Evolutionary conservation across 2,888 invertebrate species (phyloP), one percentile per base, ranked within the genome.

Genomic region (Ceriagrion tenellum): DNA sequence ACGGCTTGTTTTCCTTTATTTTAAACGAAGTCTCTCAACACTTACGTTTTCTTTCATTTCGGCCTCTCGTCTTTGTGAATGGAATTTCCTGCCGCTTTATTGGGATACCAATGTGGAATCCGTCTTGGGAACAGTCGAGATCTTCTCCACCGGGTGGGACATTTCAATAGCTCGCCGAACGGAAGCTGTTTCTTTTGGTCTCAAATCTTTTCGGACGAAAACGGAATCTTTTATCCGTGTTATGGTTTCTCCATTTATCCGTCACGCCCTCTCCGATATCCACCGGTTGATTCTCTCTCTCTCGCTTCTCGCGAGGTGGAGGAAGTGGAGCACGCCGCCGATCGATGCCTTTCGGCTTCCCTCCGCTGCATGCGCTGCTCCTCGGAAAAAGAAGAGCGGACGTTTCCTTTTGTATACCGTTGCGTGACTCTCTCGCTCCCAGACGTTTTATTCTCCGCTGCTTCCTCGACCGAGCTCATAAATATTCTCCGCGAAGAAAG

Each of bases 401-500:
- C 47, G 47, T 47, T 47, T 47, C 8, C 23, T 23, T 59, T 59
- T 47, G 47, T 47, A 30, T 30, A 4, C 16, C 35, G 30, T 81
- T 26, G 81, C 81, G 81, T 81, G 81, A 81, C 81, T 81, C 81
- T 35, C 30, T 16, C 30, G 13, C 35, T 8, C 12, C 81, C 81
- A 69, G 69, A 20, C 81, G 13, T 35, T 81, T 81, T 16, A 59
- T 20, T 20, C 59, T 59, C 16, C 12, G 16, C 3, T 20, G 20
- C 81, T n/a, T 35, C 35, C 35, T 35, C 81, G 30, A 35, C 30
- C 81, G 30, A 35, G 18, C 81, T 81, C 81, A 81, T 81, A 81
- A 35, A 81, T 35, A 81, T 81, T 81, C 81, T n/a, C 81, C 81
- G 35, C 18, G 35, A 81, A 81, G 81, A 81, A 81, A 81, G 81